A percentile compares a stretch with the other conserved stretches of the same genome.
Conservation (phyloP, 2,113 vertebrate genomes). For the Rhinolophus ferrumequinum region DNA sequence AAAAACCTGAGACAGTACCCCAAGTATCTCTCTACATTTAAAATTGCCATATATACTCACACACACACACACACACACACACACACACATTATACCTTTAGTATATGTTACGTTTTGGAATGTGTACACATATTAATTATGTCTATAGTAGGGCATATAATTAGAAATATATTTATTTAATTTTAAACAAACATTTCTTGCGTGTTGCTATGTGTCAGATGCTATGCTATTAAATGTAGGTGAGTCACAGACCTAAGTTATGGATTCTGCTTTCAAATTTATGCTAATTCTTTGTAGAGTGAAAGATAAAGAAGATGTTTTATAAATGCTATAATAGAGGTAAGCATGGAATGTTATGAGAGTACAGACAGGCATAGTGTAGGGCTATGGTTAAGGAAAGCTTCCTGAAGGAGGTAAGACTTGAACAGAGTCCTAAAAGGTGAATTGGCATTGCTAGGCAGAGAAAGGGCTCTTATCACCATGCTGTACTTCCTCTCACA, state of each 20-base stretch:
- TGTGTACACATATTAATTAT: neutral
- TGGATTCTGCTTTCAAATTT: neutral
- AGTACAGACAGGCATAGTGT: neutral
- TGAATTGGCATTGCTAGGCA: neutral
- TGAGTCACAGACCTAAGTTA: conserved; percentile 25
- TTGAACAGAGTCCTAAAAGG: neutral
- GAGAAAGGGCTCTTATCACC: neutral
- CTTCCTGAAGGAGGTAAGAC: neutral
- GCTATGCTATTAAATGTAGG: neutral
- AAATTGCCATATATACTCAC: neutral
- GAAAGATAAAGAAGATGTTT: neutral
- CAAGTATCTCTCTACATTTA: neutral
- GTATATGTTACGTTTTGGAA: conserved; percentile 20
- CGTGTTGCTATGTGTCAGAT: neutral
- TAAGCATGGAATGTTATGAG: neutral
- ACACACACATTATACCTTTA: neutral
- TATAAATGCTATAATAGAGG: neutral
- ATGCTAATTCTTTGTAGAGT: neutral
- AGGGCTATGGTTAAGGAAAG: neutral
- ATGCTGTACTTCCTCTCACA: neutral
- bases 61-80: neutral
- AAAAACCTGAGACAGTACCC: neutral
- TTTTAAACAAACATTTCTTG: neutral
- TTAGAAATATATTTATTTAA: conserved; percentile 23
- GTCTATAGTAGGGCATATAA: conserved; percentile 10